A percentile compares a stretch with the other conserved stretches of the same genome.
Conservation (phyloP, 1,140 invertebrate species). For the Rhopalosiphum padi region DNA sequence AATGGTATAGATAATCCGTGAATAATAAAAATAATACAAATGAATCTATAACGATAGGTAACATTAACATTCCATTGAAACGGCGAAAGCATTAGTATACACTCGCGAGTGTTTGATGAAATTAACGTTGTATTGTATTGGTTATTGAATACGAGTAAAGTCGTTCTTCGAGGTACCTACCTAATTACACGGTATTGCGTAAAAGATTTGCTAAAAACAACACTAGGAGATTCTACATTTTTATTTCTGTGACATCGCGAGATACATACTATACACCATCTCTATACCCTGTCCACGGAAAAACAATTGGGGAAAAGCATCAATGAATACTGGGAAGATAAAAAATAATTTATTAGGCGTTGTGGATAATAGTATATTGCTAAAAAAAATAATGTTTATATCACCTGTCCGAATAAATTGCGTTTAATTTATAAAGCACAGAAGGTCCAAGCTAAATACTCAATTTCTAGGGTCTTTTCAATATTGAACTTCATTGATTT, state of each 20-base stretch:
- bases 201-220: background rate
- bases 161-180: background rate
- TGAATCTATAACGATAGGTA: background rate
- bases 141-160: background rate
- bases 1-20: background rate
- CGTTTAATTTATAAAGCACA: slow-evolving; percentile 44
- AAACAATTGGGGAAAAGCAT: background rate
- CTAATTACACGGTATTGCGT: background rate
- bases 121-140: background rate
- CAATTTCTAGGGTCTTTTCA: slow-evolving; percentile 40
- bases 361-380: background rate
- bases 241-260: background rate
- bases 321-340: background rate
- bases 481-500: slow-evolving; percentile 25
- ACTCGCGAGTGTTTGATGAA: background rate
- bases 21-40: slow-evolving; percentile 35
- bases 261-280: background rate
- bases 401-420: slow-evolving; percentile 44
- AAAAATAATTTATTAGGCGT: background rate
- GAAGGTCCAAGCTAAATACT: slow-evolving; percentile 36
- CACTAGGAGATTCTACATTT: background rate
- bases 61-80: background rate
- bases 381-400: slow-evolving; percentile 44
- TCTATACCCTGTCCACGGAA: too few relatives aligned
- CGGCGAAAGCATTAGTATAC: background rate